A percentile compares a stretch with the other conserved stretches of the same genome.
These are phyloP conservation scores for Platycheirus albimanus DNA, from an alignment of 2,888 invertebrate species.

Conservation along the genomic window DNA sequence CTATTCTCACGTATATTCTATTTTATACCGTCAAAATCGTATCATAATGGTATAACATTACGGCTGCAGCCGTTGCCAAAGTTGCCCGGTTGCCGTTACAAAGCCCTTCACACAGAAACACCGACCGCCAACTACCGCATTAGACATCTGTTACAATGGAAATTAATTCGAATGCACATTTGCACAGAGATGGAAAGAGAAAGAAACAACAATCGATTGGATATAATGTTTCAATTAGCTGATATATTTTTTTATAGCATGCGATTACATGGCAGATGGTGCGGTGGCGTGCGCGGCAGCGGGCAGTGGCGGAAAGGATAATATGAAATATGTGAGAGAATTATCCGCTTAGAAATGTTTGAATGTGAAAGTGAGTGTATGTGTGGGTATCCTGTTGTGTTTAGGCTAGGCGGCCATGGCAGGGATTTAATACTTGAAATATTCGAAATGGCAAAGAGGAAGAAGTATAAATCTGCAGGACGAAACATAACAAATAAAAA, in stretches of 20 bases:
- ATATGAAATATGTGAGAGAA: conserved; percentile 49
- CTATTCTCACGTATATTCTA: conserved; percentile 25
- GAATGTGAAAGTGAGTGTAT: neutral
- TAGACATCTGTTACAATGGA: conserved; percentile 69
- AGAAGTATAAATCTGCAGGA: neutral
- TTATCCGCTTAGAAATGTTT: neutral
- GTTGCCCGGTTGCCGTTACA: no score
- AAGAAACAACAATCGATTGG: conserved; percentile 56
- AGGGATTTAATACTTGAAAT: conserved; percentile 55
- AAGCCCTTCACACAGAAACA: conserved; percentile 13
- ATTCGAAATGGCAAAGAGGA: conserved; percentile 29
- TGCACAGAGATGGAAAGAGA: neutral
- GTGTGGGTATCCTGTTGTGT: neutral
- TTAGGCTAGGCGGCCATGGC: neutral
- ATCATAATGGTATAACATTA: conserved; percentile 9
- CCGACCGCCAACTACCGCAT: conserved; percentile 36
- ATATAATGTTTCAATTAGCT: conserved; percentile 71
- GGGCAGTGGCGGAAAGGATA: conserved; percentile 25
- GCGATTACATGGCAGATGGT: no score
- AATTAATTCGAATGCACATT: conserved; percentile 70
- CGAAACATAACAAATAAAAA: neutral
- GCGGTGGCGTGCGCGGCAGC: no score
- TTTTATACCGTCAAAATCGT: neutral
- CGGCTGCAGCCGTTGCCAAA: conserved; percentile 12
- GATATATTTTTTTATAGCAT: conserved; percentile 48